These are phyloP conservation scores for Diphyllodes magnificus DNA, from an alignment of 2,113 vertebrate genomes.

Conservation along the genomic window DNA sequence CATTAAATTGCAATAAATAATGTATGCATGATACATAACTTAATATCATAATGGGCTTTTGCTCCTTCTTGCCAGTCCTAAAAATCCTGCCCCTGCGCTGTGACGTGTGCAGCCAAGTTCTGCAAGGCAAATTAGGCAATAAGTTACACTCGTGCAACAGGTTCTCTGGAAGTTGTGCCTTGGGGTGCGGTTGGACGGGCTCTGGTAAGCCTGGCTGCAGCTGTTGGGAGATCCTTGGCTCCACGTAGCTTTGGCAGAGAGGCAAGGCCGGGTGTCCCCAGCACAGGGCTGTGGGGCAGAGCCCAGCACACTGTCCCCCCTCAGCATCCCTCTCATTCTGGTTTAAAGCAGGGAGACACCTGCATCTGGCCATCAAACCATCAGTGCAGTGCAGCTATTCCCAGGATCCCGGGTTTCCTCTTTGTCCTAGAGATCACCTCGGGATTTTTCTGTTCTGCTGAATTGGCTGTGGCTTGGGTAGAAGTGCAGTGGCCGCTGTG, in stretches of 20 bases:
- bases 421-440: background rate
- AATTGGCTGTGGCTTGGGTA: background rate
- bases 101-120: background rate
- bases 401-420: background rate
- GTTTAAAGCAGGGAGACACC: background rate
- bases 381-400: background rate
- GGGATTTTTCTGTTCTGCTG: background rate
- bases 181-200: background rate
- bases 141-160: slow-evolving; percentile 12
- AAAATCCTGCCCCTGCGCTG: background rate
- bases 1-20: slow-evolving; percentile 45
- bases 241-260: background rate
- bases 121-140: slow-evolving; percentile 26
- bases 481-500: background rate
- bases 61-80: background rate
- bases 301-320: rapidly evolving
- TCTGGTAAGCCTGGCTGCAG: background rate
- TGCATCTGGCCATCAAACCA: background rate
- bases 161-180: slow-evolving; percentile 25
- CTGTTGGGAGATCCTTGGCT: background rate
- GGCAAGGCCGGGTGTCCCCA: background rate
- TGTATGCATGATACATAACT: slow-evolving; percentile 12
- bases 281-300: background rate
- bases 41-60: slow-evolving; percentile 12
- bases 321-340: background rate